Base-by-base conservation (phyloP, 2,888 invertebrate species). In the Andrena camellia region DNA sequence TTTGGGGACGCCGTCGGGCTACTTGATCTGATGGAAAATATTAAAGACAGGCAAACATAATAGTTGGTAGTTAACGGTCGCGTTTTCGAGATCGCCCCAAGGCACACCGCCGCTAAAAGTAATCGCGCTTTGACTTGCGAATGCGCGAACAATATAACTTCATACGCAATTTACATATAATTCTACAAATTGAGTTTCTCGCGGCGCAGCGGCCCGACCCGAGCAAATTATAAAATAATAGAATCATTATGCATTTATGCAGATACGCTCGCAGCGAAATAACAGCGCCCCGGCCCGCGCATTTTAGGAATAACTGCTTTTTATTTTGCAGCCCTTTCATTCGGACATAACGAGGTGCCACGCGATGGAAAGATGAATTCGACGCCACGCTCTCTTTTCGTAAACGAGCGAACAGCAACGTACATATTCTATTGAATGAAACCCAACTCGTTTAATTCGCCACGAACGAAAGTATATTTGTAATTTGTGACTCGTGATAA, bases 211-310 rank as follows among this genome's bases (percentile, higher is more conserved):
- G 17, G 67, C 7, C 64, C 57, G 33, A 54, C 8, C 35, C 59
- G 26, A 26, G 68, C 8, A 80, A 81, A 81, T 80, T 81, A 80
- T 81, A 81, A 80, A 81, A 69, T 80, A 81, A 81, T 81, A 80
- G 81, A 81, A 81, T 69, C 81, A 81, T 79, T 69, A 81, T 79
- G 68, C 79, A 79, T 79, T 81, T 81, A 81, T 81, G 81, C 81
- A 81, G 63, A 81, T 74, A 81, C 80, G 72, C 80, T 79, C 62
- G 52, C 67, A 79, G 80, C 80, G 62, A 79, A 67, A 79, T 79
- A 79, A 79, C 72, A 79, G 48, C 52, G 80, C 67, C 67, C 67
- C 33, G 26, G 31, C 23, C 52, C 60, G n/a, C 52, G 69, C 67
- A 57, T 71, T 81, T 81, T 71, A 62, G 62, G 67, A 79, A 57